Percentiles rank a stretch among this genome's conserved stretches.
Conservation (phyloP, 2,113 vertebrate genomes). For the Galbula dea region DNA sequence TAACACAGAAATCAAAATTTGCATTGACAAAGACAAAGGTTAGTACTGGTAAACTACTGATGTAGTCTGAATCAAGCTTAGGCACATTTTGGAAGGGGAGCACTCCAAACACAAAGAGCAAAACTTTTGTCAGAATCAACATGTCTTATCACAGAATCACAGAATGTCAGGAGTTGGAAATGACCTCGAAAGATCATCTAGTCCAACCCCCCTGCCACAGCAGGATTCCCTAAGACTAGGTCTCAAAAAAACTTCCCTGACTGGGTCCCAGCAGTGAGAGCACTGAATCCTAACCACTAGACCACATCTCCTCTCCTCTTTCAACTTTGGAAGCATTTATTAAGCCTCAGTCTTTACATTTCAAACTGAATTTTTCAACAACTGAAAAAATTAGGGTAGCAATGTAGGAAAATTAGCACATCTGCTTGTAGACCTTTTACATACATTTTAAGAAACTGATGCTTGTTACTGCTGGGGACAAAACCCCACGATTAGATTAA, state of each 20-base stretch:
- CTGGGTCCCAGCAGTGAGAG: too few relatives aligned
- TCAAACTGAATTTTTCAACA: background rate
- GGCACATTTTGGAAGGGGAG: background rate
- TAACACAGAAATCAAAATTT: background rate
- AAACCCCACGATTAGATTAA: background rate
- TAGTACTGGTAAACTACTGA: background rate
- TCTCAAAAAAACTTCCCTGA: too few relatives aligned
- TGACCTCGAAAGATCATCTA: too few relatives aligned
- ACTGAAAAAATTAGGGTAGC: background rate
- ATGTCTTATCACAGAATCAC: too few relatives aligned
- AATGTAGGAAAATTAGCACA: background rate
- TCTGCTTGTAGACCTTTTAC: background rate
- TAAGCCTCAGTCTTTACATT: background rate
- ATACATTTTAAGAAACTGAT: background rate
- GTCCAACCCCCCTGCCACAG: too few relatives aligned
- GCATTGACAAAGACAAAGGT: background rate
- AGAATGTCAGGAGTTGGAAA: too few relatives aligned
- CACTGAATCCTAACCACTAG: too few relatives aligned
- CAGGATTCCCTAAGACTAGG: too few relatives aligned
- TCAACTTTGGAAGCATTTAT: background rate
- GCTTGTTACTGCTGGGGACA: background rate
- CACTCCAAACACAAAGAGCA: background rate
- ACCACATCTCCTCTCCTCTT: too few relatives aligned
- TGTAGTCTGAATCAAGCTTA: background rate
- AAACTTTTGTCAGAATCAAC: background rate